Percentiles rank a stretch among this genome's conserved stretches.
Evolutionary conservation across 2,797 vertebrate genomes (phyloP).

Genomic region (Poeciliopsis paucimaculata): DNA sequence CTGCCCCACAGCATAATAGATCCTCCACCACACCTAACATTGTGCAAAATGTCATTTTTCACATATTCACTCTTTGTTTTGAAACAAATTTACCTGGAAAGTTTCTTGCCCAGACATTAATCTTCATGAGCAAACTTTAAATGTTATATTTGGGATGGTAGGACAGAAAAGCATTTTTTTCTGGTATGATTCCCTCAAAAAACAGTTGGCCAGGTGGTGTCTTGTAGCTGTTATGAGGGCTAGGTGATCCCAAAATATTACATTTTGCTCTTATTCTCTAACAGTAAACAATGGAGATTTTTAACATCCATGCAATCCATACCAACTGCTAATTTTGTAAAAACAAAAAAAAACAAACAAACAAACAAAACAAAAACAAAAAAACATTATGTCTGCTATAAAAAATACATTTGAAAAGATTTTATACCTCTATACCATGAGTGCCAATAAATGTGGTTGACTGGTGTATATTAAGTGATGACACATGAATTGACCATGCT

Average conservation of each 20-base stretch:
- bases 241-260: not conserved
- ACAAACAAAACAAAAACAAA: too few species aligned
- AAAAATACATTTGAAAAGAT: not conserved
- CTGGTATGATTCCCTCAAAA: not conserved
- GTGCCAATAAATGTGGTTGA: not conserved
- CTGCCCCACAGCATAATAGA: not conserved
- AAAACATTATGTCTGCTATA: not conserved
- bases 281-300: not conserved
- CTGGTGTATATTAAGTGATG: slow-evolving; percentile 8
- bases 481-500: slow-evolving; percentile 38
- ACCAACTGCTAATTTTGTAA: not conserved
- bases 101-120: not conserved
- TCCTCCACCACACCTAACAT: not conserved
- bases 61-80: not conserved
- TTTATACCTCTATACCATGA: not conserved
- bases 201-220: not conserved
- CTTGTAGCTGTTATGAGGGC: not conserved
- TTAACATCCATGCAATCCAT: not conserved
- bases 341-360: too few species aligned
- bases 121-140: not conserved
- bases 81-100: not conserved
- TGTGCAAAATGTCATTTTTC: not conserved
- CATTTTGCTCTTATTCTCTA: not conserved
- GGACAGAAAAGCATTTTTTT: not conserved
- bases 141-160: not conserved